phyloP scores from a whole-genome alignment of 2,888 invertebrate species.

The Cynaeus angustus region DNA sequence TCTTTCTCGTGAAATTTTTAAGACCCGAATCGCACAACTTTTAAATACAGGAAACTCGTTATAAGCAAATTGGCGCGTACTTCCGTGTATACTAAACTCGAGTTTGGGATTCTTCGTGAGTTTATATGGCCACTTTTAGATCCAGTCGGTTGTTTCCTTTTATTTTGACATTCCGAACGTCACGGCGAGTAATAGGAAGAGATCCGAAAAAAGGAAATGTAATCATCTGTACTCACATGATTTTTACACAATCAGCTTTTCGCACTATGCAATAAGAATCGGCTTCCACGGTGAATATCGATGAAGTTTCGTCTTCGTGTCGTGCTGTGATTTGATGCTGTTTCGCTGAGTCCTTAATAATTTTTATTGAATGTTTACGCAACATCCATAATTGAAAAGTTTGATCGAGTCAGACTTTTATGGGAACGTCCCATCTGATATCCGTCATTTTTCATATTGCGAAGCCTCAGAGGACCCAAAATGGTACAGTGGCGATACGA shows the following conservation, averaged over 20 bases:
- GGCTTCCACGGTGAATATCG: slow-evolving; percentile 35
- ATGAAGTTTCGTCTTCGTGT: slow-evolving; percentile 24
- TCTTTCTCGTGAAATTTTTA: slow-evolving; percentile 10
- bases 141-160: slow-evolving; percentile 39
- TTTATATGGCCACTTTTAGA: slow-evolving; percentile 36
- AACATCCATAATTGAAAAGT: slow-evolving; percentile 24
- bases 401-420: slow-evolving; percentile 20
- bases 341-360: background rate
- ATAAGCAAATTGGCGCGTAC: slow-evolving; percentile 36
- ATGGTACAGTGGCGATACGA: background rate
- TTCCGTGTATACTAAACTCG: slow-evolving; percentile 27
- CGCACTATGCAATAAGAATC: slow-evolving; percentile 40
- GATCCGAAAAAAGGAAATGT: slow-evolving; percentile 42
- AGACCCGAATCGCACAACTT: slow-evolving; percentile 3
- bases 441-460: slow-evolving; percentile 6
- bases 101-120: slow-evolving; percentile 38
- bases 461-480: background rate
- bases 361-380: background rate
- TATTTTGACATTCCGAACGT: slow-evolving; percentile 43
- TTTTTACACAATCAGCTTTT: slow-evolving; percentile 44
- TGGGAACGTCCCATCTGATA: slow-evolving; percentile 25
- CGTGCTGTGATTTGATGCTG: no score
- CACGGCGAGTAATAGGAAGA: slow-evolving; percentile 37
- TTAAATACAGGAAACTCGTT: slow-evolving; percentile 11
- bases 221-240: slow-evolving; percentile 43